Base-by-base conservation (phyloP, 1,140 invertebrate genomes). In the Neotoxoptera formosana region DNA sequence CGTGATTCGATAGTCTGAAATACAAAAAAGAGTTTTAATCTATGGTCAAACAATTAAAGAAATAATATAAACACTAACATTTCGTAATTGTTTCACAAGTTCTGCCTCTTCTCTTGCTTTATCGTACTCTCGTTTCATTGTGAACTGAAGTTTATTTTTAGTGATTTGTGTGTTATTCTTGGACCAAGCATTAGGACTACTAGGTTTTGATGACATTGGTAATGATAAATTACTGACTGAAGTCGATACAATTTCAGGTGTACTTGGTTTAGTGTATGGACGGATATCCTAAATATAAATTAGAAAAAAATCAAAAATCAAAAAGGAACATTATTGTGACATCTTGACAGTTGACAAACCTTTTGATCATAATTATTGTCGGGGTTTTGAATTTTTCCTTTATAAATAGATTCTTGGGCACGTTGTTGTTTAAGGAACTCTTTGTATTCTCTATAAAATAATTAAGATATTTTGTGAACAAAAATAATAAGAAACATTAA, bases 101-200 rank as follows among this genome's bases (percentile, higher is more conserved):
- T 98, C 98, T 34, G 97, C 97, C 95, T 99, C 98, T 95, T 99
- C 98, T 94, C 97, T 97, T 94, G 98, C 97, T 94, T 98, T 97
- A 94, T 99, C 98, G 93, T 98, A 98, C 95, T 98, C 98, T 94
- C 98, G 96, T 94, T 98, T 97, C 97, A 99, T 98, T 14, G 98
- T 99, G 95, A 98, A 99, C 94, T 97, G 98, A 94, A 98, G 96
- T 95, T 98, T 98, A 94, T 97, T 92, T 51, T 86, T 87, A 51
- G 41, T 7, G 7, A 30, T 7, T 41, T 88, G 48, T 20, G 36
- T 83, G 7, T 89, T 88, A n/a, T 47, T 81, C 9, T 87, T 88
- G 17, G 30, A 51, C 76, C 84, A 91, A n/a, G 76, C 25, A 93
- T 91, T 88, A 8, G 36, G 21, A 36, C 7, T 87, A 6, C 7